Conservation (phyloP, 2,888 invertebrate species). For the Tridacna crocea region DNA sequence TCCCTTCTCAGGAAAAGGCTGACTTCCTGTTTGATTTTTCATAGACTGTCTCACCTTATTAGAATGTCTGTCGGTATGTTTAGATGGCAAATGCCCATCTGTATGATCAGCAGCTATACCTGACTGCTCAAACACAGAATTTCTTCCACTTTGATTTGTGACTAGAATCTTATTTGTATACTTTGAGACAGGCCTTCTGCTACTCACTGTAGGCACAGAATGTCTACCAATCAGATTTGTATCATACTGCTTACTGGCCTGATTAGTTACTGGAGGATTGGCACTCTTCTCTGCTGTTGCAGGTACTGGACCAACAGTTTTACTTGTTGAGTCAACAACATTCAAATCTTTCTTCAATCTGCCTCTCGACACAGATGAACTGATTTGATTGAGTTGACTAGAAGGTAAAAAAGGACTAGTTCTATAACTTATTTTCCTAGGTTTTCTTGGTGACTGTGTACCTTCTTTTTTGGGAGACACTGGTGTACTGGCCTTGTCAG, state of each 20-base stretch:
- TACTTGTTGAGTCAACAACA: neutral
- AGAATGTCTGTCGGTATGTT: neutral
- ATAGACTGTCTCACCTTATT: neutral
- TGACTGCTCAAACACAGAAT: neutral
- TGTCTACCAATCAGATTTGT: neutral
- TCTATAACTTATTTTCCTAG: constrained; percentile 55
- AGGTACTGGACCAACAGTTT: neutral
- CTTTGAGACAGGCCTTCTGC: neutral
- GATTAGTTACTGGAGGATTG: neutral
- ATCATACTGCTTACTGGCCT: neutral
- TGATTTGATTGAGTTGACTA: constrained; percentile 43
- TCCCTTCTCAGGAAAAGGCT: neutral
- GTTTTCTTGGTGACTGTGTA: constrained; percentile 35
- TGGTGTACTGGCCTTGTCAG: neutral
- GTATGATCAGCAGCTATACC: neutral
- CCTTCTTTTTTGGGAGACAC: neutral
- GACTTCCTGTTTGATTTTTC: neutral
- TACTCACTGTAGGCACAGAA: neutral
- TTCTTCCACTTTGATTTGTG: neutral
- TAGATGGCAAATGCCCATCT: neutral
- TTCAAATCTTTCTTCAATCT: constrained; percentile 15
- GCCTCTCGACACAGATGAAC: constrained; percentile 47
- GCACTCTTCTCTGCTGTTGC: neutral
- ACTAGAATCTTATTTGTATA: neutral
- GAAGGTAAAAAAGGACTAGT: constrained; percentile 52